A percentile compares a stretch with the other conserved stretches of the same genome.
Evolutionary conservation across 2,888 invertebrate species (phyloP).

Genomic region (Drosophila borealis): DNA sequence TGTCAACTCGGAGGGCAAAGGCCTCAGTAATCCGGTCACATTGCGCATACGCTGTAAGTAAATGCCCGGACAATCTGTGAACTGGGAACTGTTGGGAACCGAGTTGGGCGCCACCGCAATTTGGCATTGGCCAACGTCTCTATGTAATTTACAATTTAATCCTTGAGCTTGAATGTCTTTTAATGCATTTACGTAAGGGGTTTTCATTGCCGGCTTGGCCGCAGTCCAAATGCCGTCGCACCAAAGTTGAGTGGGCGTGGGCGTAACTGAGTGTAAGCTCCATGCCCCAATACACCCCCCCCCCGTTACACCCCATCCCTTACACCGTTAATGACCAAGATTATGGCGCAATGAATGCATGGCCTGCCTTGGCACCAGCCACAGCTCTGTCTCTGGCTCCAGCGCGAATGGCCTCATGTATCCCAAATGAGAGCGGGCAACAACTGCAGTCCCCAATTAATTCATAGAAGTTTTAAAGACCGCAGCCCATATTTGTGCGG

Average conservation of each 20-base stretch:
- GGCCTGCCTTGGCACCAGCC: slow-evolving; percentile 61
- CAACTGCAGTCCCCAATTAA: slow-evolving; percentile 45
- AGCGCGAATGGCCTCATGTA: slow-evolving; percentile 13
- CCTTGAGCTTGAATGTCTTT: slow-evolving; percentile 76
- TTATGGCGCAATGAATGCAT: slow-evolving; percentile 79
- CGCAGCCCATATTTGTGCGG: slow-evolving; percentile 22
- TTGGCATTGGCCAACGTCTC: slow-evolving; percentile 67
- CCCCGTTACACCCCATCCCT: too few species aligned
- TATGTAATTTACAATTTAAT: slow-evolving; percentile 80
- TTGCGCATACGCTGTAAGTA: slow-evolving; percentile 90
- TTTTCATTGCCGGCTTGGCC: slow-evolving; percentile 55
- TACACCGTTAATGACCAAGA: slow-evolving; percentile 72
- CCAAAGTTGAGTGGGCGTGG: slow-evolving; percentile 48
- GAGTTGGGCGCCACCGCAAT: slow-evolving; percentile 31
- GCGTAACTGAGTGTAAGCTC: slow-evolving; percentile 3
- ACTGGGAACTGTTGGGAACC: slow-evolving; percentile 2
- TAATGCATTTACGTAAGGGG: slow-evolving; percentile 66
- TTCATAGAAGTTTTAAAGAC: slow-evolving; percentile 65
- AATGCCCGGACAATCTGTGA: slow-evolving; percentile 43
- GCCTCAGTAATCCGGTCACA: slow-evolving; percentile 90
- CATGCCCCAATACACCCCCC: too few species aligned
- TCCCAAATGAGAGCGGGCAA: neutral
- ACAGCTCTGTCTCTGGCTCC: neutral
- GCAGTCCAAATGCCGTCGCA: slow-evolving; percentile 52
- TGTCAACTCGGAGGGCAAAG: slow-evolving; percentile 93